These are phyloP conservation scores for Ceyx melanurus DNA, from an alignment of 2,113 vertebrate species.

Conservation along the genomic window DNA sequence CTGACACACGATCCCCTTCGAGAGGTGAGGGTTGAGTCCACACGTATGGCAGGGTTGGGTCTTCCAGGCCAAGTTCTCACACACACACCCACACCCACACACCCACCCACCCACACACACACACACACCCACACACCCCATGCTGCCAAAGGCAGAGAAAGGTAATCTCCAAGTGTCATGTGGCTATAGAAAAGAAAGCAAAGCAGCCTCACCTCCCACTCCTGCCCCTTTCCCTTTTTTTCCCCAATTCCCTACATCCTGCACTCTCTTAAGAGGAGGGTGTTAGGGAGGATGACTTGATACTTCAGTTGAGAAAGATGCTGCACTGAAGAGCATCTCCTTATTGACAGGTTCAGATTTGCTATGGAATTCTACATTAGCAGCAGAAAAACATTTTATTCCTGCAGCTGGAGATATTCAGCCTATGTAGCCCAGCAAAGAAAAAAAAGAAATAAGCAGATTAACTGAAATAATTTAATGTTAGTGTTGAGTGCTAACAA, in stretches of 20 bases:
- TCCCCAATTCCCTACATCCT: not conserved
- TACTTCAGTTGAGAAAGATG: not conserved
- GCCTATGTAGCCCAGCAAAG: not conserved
- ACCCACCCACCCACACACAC: not conserved
- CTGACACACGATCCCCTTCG: conserved; percentile 1
- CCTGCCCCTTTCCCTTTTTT: not conserved
- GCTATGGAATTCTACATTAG: not conserved
- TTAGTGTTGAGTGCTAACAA: not conserved
- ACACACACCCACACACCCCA: not conserved
- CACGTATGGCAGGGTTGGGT: not conserved
- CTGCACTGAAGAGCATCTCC: not conserved
- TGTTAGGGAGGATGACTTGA: not conserved
- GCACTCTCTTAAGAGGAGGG: not conserved
- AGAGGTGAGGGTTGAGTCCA: not conserved
- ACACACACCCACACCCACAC: not conserved
- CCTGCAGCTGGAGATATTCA: not conserved
- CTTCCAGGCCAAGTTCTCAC: not conserved
- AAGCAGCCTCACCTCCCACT: not conserved
- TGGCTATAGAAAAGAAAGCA: not conserved
- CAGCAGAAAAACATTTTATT: not conserved
- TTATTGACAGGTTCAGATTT: not conserved
- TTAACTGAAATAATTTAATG: not conserved
- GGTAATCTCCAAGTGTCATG: not conserved
- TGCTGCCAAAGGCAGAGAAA: not conserved
- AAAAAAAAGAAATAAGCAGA: not conserved